Evolutionary conservation across 2,888 invertebrate species (phyloP).

Genomic region (Hypercompe scribonia): DNA sequence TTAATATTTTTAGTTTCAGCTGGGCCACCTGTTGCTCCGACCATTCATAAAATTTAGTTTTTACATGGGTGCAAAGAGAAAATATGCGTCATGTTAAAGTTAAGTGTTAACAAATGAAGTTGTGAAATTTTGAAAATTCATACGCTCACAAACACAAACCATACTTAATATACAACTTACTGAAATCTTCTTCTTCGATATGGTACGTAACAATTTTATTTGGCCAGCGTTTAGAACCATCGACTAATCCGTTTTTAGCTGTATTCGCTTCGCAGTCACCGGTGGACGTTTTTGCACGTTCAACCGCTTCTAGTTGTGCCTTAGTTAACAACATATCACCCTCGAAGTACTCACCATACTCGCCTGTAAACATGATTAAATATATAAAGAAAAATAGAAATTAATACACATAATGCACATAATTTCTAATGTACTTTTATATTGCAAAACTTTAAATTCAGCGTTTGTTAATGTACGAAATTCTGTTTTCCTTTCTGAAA

Average conservation of each 20-base stretch:
- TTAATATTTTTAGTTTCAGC: too few relatives aligned
- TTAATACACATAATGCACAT: not conserved
- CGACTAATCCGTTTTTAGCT: conserved; percentile 76
- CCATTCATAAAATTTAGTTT: too few relatives aligned
- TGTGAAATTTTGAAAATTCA: too few relatives aligned
- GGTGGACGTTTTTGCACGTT: conserved; percentile 47
- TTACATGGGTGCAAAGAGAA: too few relatives aligned
- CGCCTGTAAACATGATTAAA: conserved; percentile 45
- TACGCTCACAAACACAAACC: too few relatives aligned
- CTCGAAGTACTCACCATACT: conserved; percentile 80
- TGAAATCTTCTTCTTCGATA: conserved; percentile 76
- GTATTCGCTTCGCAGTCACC: conserved; percentile 33
- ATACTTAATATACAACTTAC: conserved; percentile 60
- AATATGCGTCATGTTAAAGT: too few relatives aligned
- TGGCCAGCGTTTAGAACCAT: conserved; percentile 80
- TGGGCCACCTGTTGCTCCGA: too few relatives aligned
- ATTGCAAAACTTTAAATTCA: too few relatives aligned
- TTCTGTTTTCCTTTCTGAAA: not conserved
- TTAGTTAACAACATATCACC: conserved; percentile 80
- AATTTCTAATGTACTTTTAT: not conserved
- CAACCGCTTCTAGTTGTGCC: conserved; percentile 63
- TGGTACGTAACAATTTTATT: conserved; percentile 76
- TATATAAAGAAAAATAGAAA: not conserved
- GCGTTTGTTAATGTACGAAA: too few relatives aligned
- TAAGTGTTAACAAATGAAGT: too few relatives aligned